Percentiles rank a stretch among this genome's conserved stretches.
phyloP scores from a whole-genome alignment of 1,140 invertebrate species.

The Eumaeus atala region DNA sequence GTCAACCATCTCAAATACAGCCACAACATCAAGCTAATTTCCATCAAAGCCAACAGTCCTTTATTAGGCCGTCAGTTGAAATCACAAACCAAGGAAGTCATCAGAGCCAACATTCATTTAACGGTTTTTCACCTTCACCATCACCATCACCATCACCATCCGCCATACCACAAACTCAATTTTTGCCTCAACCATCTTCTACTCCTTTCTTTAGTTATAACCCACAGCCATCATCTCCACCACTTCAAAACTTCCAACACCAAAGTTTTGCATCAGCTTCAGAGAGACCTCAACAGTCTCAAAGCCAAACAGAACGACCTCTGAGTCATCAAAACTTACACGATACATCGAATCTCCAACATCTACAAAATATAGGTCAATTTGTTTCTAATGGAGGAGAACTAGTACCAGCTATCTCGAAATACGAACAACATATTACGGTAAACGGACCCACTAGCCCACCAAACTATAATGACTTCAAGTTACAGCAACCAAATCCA shows the following conservation, averaged over 20 bases:
- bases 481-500: slow-evolving; percentile 37
- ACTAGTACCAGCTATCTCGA: slow-evolving; percentile 82
- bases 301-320: slow-evolving; percentile 48
- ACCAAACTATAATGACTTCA: slow-evolving; percentile 40
- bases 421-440: slow-evolving; percentile 83
- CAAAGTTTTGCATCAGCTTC: slow-evolving; percentile 32
- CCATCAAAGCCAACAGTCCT: slow-evolving; percentile 48
- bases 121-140: slow-evolving; percentile 36
- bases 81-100: slow-evolving; percentile 35
- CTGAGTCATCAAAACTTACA: slow-evolving; percentile 37
- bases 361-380: slow-evolving; percentile 60
- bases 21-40: slow-evolving; percentile 64
- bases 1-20: slow-evolving; percentile 45
- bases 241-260: slow-evolving; percentile 37
- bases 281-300: slow-evolving; percentile 38
- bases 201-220: slow-evolving; percentile 58
- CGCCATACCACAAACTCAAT: slow-evolving; percentile 49
- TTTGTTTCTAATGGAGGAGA: slow-evolving; percentile 78
- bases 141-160: slow-evolving; percentile 48
- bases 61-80: slow-evolving; percentile 41
- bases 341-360: slow-evolving; percentile 27
- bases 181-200: slow-evolving; percentile 61
- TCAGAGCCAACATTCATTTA: slow-evolving; percentile 39
- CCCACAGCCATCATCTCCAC: slow-evolving; percentile 49
- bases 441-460: slow-evolving; percentile 59